phyloP scores from a whole-genome alignment of 2,888 invertebrate species.

The Oscheius sp. region DNA sequence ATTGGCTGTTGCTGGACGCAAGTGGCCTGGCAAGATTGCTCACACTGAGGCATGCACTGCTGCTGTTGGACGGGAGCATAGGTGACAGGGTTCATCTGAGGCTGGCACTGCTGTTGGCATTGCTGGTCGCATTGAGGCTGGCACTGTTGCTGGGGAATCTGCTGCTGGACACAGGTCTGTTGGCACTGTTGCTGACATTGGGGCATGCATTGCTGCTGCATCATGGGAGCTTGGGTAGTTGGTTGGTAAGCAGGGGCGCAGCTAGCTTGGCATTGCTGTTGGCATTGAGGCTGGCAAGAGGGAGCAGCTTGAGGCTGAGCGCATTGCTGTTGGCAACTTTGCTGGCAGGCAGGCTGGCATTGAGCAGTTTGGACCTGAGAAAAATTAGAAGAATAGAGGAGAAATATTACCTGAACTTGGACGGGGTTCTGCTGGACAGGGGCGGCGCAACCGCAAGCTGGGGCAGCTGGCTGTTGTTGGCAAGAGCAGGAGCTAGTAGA shows the following conservation, averaged over 20 bases:
- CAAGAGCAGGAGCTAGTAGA: slow-evolving; percentile 47
- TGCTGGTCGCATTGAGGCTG: slow-evolving; percentile 40
- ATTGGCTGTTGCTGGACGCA: slow-evolving; percentile 45
- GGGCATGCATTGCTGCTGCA: slow-evolving; percentile 31
- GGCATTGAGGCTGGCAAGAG: slow-evolving; percentile 46
- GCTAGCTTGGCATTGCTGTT: slow-evolving; percentile 45
- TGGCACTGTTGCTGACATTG: slow-evolving; percentile 49
- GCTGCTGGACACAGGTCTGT: slow-evolving; percentile 39
- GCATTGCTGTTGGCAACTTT: slow-evolving; percentile 48
- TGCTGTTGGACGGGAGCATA: slow-evolving; percentile 26
- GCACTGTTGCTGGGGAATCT: slow-evolving; percentile 37
- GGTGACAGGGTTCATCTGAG: slow-evolving; percentile 27
- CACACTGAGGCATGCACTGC: slow-evolving; percentile 49
- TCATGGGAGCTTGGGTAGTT: slow-evolving; percentile 17
- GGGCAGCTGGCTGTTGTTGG: slow-evolving; percentile 42
- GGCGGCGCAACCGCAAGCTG: slow-evolving; percentile 39
- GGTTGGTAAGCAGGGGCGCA: slow-evolving; percentile 37
- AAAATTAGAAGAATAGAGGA: not conserved
- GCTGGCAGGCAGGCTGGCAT: slow-evolving; percentile 55
- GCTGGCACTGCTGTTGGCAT: slow-evolving; percentile 33
- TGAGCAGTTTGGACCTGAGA: slow-evolving; percentile 45
- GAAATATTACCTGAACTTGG: slow-evolving; percentile 29
- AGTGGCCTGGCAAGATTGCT: slow-evolving; percentile 46
- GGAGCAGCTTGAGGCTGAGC: slow-evolving; percentile 42
- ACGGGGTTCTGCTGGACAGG: slow-evolving; percentile 44